Base-by-base conservation (phyloP, 2,888 invertebrate species). In the Ptychoptera contaminata region DNA sequence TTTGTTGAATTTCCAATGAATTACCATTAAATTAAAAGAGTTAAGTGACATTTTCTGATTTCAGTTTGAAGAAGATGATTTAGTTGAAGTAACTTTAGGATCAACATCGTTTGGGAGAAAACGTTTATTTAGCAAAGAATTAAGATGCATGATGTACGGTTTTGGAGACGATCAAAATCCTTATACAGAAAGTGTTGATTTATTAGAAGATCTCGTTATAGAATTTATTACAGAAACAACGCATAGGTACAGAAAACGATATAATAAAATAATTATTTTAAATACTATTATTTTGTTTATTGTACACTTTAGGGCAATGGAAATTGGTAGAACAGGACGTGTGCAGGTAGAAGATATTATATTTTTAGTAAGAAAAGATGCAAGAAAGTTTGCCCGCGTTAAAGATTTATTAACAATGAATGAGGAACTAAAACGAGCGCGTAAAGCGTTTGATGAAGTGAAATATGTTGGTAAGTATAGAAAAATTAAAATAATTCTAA, bases 101-200 rank as follows among this genome's bases (percentile, higher is more conserved):
- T 72, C 75, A 0, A 76, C 77, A 32, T 73, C 76, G 10, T 34
- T 35, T 12, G 87, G 85, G 5, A 71, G 86, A 31, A 91, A 91
- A 62, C 71, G 91, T 38, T 62, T 91, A 2, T 92, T 92, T 54
- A 90, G 90, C 47, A 92, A 92, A 65, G 92, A 92, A 64, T 66
- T 96, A 37, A 74, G 93, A 30, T 91, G 92, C 55, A 98, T 98
- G 97, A 94, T 98, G 92, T 99, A 92, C 63, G 98, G 98, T 0
- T 98, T 98, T 71, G 98, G 98, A 5, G 98, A 98, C 65, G 97
- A 98, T 61, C 92, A 93, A 63, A 97, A 96, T 68, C 97, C 98
- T 0, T 97, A 93, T 58, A 97, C 97, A 2, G 97, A 98, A 68
- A 94, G 94, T 60, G 94, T 98, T 0, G 97, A 98, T 62, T 74